Percentiles rank a stretch among this genome's conserved stretches.
phyloP scores from a whole-genome alignment of 2,888 invertebrate species.

The Lycophotia porphyrea region DNA sequence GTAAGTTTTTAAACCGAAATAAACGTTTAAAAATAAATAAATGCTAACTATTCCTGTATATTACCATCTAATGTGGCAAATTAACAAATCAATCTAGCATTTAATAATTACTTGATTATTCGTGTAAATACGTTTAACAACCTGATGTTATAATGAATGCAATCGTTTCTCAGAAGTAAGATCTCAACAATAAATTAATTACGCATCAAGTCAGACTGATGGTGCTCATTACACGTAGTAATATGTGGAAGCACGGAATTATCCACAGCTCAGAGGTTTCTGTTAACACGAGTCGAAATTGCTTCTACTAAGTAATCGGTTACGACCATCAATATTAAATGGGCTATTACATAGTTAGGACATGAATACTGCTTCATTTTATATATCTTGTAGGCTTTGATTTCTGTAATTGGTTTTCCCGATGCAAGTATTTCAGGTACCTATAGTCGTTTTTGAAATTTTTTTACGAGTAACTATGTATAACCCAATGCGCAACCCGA shows the following conservation, averaged over 20 bases:
- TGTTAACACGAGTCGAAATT: background rate
- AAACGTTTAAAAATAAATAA: too few species aligned
- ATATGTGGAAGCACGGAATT: slow-evolving; percentile 1
- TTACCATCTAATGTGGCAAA: background rate
- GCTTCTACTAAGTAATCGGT: background rate
- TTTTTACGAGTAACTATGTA: background rate
- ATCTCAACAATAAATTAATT: slow-evolving; percentile 26
- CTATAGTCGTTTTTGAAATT: background rate
- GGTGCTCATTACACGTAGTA: background rate
- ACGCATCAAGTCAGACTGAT: slow-evolving; percentile 1
- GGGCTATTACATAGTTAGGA: background rate
- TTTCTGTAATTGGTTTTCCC: background rate
- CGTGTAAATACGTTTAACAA: too few species aligned
- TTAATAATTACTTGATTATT: too few species aligned
- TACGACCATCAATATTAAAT: background rate
- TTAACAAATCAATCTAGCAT: background rate
- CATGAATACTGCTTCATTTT: background rate
- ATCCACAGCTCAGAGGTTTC: slow-evolving; percentile 13
- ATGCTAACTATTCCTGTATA: background rate
- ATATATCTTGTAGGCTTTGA: background rate
- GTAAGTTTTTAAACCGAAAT: too few species aligned
- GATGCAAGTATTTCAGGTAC: background rate
- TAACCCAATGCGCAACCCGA: background rate
- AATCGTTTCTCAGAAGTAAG: slow-evolving; percentile 32
- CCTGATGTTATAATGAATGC: slow-evolving; percentile 12